These are phyloP conservation scores for Pseudoips prasinana DNA, from an alignment of 2,888 invertebrate species.

Conservation along the genomic window DNA sequence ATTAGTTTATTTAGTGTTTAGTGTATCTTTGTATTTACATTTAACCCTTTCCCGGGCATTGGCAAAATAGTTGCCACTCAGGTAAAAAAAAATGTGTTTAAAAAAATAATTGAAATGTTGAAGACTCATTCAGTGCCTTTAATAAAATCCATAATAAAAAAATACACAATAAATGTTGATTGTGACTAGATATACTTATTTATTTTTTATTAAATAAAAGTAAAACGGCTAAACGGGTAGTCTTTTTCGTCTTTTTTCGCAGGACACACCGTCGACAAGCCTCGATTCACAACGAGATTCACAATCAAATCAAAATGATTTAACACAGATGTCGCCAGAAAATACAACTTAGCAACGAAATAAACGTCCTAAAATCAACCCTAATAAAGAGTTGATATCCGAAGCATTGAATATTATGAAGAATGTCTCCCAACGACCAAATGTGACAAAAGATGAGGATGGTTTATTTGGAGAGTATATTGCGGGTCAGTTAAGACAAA, in stretches of 20 bases:
- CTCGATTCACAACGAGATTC: slow-evolving; percentile 9
- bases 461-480: slow-evolving; percentile 23
- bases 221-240: slow-evolving; percentile 4
- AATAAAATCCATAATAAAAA: slow-evolving; percentile 11
- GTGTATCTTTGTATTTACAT: slow-evolving; percentile 18
- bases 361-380: slow-evolving; percentile 20
- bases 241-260: slow-evolving; percentile 10
- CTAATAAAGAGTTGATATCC: slow-evolving; percentile 17
- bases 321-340: slow-evolving; percentile 11
- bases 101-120: slow-evolving; percentile 5
- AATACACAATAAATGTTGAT: slow-evolving; percentile 12
- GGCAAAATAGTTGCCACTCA: slow-evolving; percentile 19
- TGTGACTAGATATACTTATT: slow-evolving; percentile 13
- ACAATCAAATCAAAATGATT: slow-evolving; percentile 16
- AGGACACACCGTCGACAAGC: slow-evolving; percentile 9
- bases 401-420: slow-evolving; percentile 23
- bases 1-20: slow-evolving; percentile 18
- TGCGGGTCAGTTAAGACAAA: slow-evolving; percentile 20
- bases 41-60: slow-evolving; percentile 15
- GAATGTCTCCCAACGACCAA: slow-evolving; percentile 19
- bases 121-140: slow-evolving; percentile 7
- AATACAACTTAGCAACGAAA: slow-evolving; percentile 8
- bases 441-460: slow-evolving; percentile 21
- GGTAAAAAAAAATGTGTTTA: slow-evolving; percentile 15
- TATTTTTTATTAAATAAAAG: slow-evolving; percentile 10